Evolutionary conservation across 2,888 invertebrate genomes (phyloP), one percentile per base, ranked within the genome.

Genomic region (Trissolcus brochymenae): DNA sequence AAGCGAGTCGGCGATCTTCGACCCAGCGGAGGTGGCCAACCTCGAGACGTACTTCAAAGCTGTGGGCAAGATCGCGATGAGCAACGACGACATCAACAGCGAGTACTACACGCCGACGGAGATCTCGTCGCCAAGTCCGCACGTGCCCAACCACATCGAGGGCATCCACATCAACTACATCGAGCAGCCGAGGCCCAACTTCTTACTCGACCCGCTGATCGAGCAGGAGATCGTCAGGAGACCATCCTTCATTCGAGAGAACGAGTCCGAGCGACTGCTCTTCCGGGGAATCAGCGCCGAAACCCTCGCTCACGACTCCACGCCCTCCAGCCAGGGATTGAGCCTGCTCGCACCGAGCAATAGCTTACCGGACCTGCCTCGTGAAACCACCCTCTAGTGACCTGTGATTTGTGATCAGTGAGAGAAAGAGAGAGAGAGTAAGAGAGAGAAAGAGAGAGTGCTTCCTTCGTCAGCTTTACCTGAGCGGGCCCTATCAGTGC

Each of bases 61-160:
- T 66, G 89, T 90, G 17, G 89, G 92, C 43, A 51, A 57, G 11
- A 0, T n/a, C 2, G 91, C 92, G 54, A 89, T 89, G 78, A 88
- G 88, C 66, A 84, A 91, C 41, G 91, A 91, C 59, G 92, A 94
- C 85, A 91, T 93, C 81, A 87, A 89, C 80, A 89, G 89, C 59
- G 92, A 95, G 61, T 96, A 96, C 89, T 96, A 95, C 90, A 95
- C 96, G 56, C 95, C 96, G 11, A 94, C 94, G 3, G 95, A 94
- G 86, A 87, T 93, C 40, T 94, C 94, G 1, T 92, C 78, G 88
- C 90, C 82, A 11, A 87, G 87, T 64, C 88, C 87, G 0, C 84
- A 84, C 90, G 81, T 87, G 2, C 54, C 67, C 1, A 78, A 56
- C 7, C 80, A 43, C 43, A 83, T 80, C 16, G 92, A 92, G 6